Conservation (phyloP, 2,113 vertebrate species). For the Nannobrachium achirus region DNA sequence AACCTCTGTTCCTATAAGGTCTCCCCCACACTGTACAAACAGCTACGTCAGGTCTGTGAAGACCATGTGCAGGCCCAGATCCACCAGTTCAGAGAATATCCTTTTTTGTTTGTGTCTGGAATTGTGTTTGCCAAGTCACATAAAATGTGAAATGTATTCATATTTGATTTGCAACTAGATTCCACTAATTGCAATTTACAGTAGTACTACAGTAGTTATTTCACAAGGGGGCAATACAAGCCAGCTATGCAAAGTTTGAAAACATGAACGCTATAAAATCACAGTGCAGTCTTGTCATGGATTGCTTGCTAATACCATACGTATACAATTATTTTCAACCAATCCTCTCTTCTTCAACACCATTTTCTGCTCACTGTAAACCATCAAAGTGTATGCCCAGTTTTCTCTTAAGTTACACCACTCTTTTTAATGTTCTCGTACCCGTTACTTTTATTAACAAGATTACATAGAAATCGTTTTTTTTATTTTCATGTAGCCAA, state of each 20-base stretch:
- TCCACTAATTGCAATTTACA: not conserved
- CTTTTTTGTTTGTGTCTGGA: conserved; percentile 38
- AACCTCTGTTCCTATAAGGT: conserved; percentile 99
- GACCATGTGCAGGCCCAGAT: conserved; percentile 99
- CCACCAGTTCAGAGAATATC: conserved; percentile 95
- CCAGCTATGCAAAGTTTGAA: not conserved
- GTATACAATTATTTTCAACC: too few species aligned
- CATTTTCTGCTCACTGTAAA: too few species aligned
- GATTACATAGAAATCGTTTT: too few species aligned
- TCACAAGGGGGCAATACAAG: conserved; percentile 22
- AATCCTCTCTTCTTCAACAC: too few species aligned
- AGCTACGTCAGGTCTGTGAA: conserved; percentile 96
- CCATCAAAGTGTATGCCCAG: too few species aligned
- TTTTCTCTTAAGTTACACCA: too few species aligned
- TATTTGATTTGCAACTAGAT: not conserved
- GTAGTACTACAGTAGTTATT: conserved; percentile 12
- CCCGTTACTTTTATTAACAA: too few species aligned
- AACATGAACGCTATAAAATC: too few species aligned
- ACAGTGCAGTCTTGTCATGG: too few species aligned
- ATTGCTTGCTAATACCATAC: too few species aligned
- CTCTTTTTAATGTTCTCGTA: too few species aligned
- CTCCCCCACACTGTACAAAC: conserved; percentile 97
- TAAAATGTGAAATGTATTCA: not conserved
- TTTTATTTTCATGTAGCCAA: too few species aligned
- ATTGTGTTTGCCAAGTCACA: not conserved